phyloP scores from a whole-genome alignment of 2,888 invertebrate genomes.

The Lycophotia porphyrea region DNA sequence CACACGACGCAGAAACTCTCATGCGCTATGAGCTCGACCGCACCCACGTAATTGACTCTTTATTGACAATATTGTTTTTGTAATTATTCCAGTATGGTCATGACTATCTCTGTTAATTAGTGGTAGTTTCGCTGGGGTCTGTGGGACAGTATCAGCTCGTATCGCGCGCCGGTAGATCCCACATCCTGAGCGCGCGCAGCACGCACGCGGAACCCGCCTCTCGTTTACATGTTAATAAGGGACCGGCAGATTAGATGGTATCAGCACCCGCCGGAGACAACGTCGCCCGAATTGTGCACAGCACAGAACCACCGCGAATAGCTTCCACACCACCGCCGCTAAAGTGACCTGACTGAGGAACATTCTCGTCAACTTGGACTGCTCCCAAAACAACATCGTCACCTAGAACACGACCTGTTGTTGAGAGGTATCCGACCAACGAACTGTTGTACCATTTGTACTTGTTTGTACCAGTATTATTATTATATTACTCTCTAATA shows the following conservation, averaged over 20 bases:
- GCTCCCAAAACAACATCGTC: background rate
- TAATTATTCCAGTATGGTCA: background rate
- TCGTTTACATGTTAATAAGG: constrained; percentile 50
- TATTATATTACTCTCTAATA: background rate
- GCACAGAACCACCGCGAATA: background rate
- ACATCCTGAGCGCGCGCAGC: constrained; percentile 29
- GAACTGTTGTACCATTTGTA: background rate
- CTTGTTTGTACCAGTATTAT: background rate
- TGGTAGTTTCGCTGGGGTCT: background rate
- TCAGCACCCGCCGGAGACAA: constrained; percentile 16
- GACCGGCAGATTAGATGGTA: constrained; percentile 48
- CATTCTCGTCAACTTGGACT: background rate
- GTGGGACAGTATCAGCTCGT: constrained; percentile 34
- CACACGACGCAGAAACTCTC: constrained; percentile 35
- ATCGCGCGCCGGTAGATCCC: constrained; percentile 41
- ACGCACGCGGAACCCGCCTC: constrained; percentile 45
- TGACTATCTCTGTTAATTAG: constrained; percentile 26
- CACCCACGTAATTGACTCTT: background rate
- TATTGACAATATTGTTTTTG: background rate
- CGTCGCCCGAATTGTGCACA: background rate
- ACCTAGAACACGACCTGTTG: background rate
- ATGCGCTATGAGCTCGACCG: background rate
- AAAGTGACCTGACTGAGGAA: background rate
- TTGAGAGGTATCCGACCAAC: background rate
- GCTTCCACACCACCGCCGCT: too few species aligned